These are phyloP conservation scores for Tortricodes alternella DNA, from an alignment of 2,888 invertebrate species.

Conservation along the genomic window DNA sequence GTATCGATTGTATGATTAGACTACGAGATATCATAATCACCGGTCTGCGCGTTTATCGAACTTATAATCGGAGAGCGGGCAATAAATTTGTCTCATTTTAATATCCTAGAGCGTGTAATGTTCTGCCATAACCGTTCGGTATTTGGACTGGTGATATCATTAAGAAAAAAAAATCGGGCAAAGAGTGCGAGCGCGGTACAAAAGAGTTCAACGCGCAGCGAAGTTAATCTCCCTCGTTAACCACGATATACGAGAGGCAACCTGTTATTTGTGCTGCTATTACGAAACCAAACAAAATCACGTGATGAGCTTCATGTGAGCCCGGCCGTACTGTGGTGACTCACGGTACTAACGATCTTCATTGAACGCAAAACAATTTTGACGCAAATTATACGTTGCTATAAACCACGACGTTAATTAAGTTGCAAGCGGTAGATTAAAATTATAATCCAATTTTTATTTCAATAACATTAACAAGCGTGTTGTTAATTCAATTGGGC, in stretches of 20 bases:
- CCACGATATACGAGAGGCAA: conserved; percentile 56
- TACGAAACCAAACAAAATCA: conserved; percentile 77
- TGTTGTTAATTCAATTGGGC: conserved; percentile 61
- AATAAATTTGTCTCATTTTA: conserved; percentile 82
- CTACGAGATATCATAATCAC: conserved; percentile 81
- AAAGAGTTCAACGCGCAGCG: conserved; percentile 75
- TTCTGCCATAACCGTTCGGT: conserved; percentile 59
- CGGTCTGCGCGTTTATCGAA: conserved; percentile 80
- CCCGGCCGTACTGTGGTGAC: conserved; percentile 41
- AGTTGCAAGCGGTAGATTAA: conserved; percentile 72
- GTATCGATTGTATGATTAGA: conserved; percentile 80
- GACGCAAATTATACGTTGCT: conserved; percentile 79
- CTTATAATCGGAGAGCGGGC: conserved; percentile 76
- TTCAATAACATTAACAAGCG: conserved; percentile 71
- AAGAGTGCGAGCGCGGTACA: conserved; percentile 50
- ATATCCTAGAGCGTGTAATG: conserved; percentile 76
- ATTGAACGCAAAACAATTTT: conserved; percentile 74
- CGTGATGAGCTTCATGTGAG: conserved; percentile 55
- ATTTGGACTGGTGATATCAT: conserved; percentile 62
- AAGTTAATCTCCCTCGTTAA: conserved; percentile 67
- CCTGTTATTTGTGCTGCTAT: conserved; percentile 71
- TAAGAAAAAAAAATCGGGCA: conserved; percentile 46
- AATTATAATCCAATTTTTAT: conserved; percentile 76
- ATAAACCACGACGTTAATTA: conserved; percentile 71
- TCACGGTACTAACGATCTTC: conserved; percentile 67